Evolutionary conservation across 2,888 invertebrate species (phyloP), one percentile per base, ranked within the genome.

Genomic region (Ganaspis brasiliensis): DNA sequence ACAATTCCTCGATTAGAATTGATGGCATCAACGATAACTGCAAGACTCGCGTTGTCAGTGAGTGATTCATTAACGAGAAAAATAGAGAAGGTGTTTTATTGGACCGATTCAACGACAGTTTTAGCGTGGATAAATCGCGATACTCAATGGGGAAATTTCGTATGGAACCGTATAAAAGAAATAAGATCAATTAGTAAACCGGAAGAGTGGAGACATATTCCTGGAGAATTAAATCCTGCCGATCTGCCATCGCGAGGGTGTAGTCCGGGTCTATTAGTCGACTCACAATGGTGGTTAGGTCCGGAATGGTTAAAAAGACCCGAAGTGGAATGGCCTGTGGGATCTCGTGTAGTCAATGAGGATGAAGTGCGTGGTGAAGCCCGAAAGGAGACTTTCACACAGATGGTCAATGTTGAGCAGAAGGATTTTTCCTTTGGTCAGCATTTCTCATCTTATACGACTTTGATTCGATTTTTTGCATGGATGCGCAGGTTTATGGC

Each of bases 161-260:
- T 86, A 0, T 52, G 73, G 26, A 88, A 89, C 77, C 71, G 86
- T 24, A 80, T 85, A 1, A 75, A 78, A 70, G 86, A 87, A 78
- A 88, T 88, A 45, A 67, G 45, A 56, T 19, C 12, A n/a, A 4
- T 74, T 49, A 67, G 21, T 14, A 35, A 26, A 16, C 2, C 2
- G 72, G 71, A 81, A 0, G 19, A 73, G 0, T 89, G 88, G 89
- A 59, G 76, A n/a, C 83, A 86, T 77, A 80, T 90, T 2, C 87
- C 88, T 0, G 88, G 89, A 2, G 19, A 59, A 0, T 4, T 82
- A 6, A 90, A 89, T 73, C 87, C 87, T 0, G 89, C 88, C 0
- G 89, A 90, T 76, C 74, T 89, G 19, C 87, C 87, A 8, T 89
- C 88, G 2, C 67, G 88, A 56, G 89, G 89, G 6, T 89, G 89